These are phyloP conservation scores for Calameuta idolon DNA, from an alignment of 2,888 invertebrate species.

Conservation along the genomic window DNA sequence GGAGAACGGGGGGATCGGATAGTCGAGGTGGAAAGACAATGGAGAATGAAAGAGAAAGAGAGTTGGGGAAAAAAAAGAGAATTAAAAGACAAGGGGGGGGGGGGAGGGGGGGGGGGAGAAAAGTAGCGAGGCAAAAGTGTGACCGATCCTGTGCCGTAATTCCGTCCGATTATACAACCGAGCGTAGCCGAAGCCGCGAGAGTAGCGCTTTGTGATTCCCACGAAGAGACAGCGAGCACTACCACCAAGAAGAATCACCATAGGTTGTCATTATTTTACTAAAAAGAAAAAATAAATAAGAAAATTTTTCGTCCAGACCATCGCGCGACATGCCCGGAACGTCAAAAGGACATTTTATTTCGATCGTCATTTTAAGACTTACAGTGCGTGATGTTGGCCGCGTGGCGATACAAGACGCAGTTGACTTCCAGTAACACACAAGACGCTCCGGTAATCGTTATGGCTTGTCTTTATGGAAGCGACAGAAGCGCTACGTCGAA, in stretches of 20 bases:
- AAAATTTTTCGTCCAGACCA: neutral
- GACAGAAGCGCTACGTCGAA: neutral
- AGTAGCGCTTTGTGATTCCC: neutral
- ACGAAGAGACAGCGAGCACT: neutral
- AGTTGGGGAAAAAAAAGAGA: neutral
- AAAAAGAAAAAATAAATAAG: neutral
- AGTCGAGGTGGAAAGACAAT: neutral
- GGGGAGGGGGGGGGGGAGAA: neutral
- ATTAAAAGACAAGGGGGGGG: neutral
- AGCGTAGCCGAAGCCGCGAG: neutral
- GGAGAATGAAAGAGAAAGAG: neutral
- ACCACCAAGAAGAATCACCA: neutral
- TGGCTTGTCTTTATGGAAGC: neutral
- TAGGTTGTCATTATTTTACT: neutral
- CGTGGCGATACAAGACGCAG: neutral
- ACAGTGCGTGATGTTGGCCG: neutral
- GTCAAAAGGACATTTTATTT: neutral
- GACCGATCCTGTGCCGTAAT: slow-evolving; percentile 23
- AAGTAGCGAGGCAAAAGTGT: slow-evolving; percentile 21
- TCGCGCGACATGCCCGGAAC: neutral
- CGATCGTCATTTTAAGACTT: neutral
- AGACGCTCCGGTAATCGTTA: neutral
- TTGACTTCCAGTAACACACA: neutral
- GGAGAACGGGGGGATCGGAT: neutral
- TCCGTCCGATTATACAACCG: slow-evolving; percentile 8